Conservation (phyloP, 2,888 invertebrate species). For the Microctonus hyperodae region DNA sequence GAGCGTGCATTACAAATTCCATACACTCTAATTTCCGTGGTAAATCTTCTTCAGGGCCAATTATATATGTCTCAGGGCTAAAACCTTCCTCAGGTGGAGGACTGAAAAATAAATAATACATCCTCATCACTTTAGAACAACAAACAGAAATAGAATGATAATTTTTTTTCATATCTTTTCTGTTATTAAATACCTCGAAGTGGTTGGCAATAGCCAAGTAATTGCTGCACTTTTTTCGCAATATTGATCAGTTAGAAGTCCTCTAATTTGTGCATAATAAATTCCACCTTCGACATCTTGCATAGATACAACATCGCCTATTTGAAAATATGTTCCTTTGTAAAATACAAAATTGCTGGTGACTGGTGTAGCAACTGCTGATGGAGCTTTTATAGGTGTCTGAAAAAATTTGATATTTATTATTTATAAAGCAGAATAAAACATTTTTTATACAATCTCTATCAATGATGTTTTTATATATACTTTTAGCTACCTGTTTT, state of each 20-base stretch:
- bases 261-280: conserved; percentile 90
- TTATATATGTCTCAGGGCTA: conserved; percentile 87
- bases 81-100: conserved; percentile 81
- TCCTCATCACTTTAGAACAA: too few species aligned
- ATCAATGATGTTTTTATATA: too few species aligned
- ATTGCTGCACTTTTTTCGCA: conserved; percentile 92
- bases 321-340: conserved; percentile 83
- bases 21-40: conserved; percentile 85
- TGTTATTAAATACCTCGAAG: conserved; percentile 65
- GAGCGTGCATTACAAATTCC: conserved; percentile 94
- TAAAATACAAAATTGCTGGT: conserved; percentile 82
- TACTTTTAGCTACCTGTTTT: conserved; percentile 64
- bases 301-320: conserved; percentile 90
- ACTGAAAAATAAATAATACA: conserved; percentile 63
- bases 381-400: conserved; percentile 80
- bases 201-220: conserved; percentile 90
- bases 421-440: too few species aligned
- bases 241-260: conserved; percentile 89
- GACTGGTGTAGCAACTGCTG: conserved; percentile 80
- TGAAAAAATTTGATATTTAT: conserved; percentile 37
- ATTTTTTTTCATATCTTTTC: too few species aligned
- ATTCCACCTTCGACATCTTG: conserved; percentile 77
- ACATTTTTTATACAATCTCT: too few species aligned
- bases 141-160: too few species aligned
- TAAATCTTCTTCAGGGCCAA: conserved; percentile 91